Conservation (phyloP, 2,113 vertebrate genomes). For the Sturnus vulgaris region DNA sequence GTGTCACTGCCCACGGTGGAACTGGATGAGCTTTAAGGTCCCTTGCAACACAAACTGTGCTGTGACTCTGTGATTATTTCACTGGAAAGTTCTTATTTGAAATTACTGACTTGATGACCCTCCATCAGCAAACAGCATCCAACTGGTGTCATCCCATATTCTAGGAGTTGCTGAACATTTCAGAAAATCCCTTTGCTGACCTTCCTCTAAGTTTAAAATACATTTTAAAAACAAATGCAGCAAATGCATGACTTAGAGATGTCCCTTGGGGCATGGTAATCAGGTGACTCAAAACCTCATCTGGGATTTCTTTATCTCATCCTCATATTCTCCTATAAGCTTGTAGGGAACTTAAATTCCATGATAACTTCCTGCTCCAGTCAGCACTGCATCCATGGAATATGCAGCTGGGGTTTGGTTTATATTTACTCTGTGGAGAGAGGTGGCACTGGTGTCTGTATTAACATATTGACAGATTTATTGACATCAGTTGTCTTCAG, state of each 20-base stretch:
- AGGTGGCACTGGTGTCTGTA: neutral
- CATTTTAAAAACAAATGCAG: neutral
- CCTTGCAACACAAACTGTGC: neutral
- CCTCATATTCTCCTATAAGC: neutral
- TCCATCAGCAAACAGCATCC: neutral
- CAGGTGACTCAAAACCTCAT: neutral
- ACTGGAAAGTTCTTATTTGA: neutral
- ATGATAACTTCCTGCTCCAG: neutral
- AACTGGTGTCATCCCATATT: neutral
- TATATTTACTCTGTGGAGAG: neutral
- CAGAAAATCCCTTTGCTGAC: neutral
- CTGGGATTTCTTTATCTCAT: neutral
- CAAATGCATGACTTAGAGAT: too few relatives aligned
- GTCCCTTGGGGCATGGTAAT: neutral
- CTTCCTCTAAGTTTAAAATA: neutral
- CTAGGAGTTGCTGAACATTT: neutral
- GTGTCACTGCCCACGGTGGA: neutral
- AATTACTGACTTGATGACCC: neutral
- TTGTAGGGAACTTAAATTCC: neutral
- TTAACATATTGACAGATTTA: neutral
- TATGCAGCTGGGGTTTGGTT: neutral
- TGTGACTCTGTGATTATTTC: neutral
- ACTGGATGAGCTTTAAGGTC: neutral
- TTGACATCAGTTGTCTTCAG: neutral
- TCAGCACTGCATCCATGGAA: neutral